Base-by-base conservation (phyloP, 1,140 invertebrate genomes). In the Atta cephalotes region DNA sequence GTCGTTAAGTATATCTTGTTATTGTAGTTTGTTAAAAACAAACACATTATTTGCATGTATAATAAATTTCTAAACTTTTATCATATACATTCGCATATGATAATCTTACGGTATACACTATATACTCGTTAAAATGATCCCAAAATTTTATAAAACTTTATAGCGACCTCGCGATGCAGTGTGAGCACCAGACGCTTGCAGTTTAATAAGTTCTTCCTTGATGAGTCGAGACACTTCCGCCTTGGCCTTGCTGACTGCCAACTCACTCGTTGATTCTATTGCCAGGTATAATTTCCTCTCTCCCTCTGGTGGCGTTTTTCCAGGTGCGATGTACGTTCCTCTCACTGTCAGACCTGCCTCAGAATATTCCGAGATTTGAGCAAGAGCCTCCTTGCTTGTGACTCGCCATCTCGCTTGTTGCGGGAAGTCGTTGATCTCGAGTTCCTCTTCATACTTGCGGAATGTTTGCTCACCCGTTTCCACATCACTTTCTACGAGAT, bases 381-480 rank as follows among this genome's bases (percentile, higher is more conserved):
- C 99, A 74, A 99, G 95, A 1, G 99, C 99, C 95, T 99, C 99
- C 96, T 99, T 99, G 71, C 98, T 99, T 1, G 99, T 99, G n/a
- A 99, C 98, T 88, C 98, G 97, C 98, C 99, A 99, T 84, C 99
- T 96, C 0, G 99, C 99, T 94, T 99, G 99, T 91, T 99, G 99
- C 28, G 99, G 99, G 95, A 99, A 99, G 95, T 99, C 99, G 93
- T 99, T 99, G 91, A 99, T 99, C 95, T 99, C 99, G 74, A 99
- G 96, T 95, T 99, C 99, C 92, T 99, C 99, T 95, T 99, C 99
- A 94, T 99, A 99, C 92, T 99, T 99, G 86, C 97, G 96, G 96
- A 98, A 98, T 4, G 96, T 97, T 91, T 97, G 97, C 74, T 98
- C 97, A 3, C 96, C 97, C 3, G 96, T 95, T 80, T 97, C 96